phyloP scores from a whole-genome alignment of 30 jellyfish, hydroid and myxozoan genomes.

The Nemopilema nomurai region DNA sequence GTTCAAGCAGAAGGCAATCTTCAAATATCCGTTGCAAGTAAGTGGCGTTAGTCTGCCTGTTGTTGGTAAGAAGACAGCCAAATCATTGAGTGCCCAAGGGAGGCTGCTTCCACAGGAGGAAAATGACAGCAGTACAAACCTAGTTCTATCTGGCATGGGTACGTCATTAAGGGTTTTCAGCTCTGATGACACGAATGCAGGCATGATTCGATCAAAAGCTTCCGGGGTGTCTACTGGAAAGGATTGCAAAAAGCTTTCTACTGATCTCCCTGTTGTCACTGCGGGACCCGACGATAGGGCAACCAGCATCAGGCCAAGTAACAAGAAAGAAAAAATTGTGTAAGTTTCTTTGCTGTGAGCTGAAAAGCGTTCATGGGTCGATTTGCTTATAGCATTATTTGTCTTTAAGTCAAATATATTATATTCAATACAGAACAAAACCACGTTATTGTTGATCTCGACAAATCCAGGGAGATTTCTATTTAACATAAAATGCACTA shows the following conservation, averaged over 20 bases:
- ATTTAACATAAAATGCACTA: no score
- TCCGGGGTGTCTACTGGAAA: conserved; percentile 6
- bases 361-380: not conserved
- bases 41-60: conserved; percentile 72
- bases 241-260: conserved; percentile 41
- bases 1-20: conserved; percentile 55
- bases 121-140: conserved; percentile 3
- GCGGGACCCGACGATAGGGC: conserved; percentile 93
- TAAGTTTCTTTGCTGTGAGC: conserved; percentile 10
- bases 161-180: conserved; percentile 61
- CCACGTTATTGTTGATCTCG: not conserved
- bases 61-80: conserved; percentile 43
- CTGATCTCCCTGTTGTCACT: conserved; percentile 4
- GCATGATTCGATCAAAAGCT: conserved; percentile 2
- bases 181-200: conserved; percentile 49
- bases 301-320: conserved; percentile 84
- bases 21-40: conserved; percentile 47
- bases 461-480: not conserved
- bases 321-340: conserved; percentile 66
- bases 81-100: conserved; percentile 70
- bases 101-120: conserved; percentile 42
- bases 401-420: no score
- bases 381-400: not conserved
- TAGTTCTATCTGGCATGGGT: conserved; percentile 21
- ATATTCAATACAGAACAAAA: not conserved